phyloP scores from a whole-genome alignment of 1,140 invertebrate species.

The Bombus terrestris region DNA sequence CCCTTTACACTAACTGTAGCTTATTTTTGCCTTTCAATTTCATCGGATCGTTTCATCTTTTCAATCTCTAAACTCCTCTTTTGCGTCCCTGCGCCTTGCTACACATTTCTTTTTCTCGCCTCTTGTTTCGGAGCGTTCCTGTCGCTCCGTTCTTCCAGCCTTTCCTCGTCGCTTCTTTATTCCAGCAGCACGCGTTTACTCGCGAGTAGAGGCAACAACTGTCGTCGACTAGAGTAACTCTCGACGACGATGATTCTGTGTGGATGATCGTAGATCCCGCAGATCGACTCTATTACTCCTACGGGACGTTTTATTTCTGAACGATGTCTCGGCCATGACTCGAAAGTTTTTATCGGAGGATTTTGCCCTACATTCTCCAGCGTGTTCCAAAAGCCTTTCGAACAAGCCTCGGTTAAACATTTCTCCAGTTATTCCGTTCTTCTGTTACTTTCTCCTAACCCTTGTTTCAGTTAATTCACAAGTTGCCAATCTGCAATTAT shows the following conservation, averaged over 20 bases:
- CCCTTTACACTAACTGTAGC: no score
- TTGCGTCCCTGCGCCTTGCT: no score
- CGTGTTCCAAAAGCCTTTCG: not conserved
- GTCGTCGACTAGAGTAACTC: slow-evolving; percentile 20
- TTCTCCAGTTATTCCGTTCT: not conserved
- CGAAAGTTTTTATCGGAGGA: slow-evolving; percentile 60
- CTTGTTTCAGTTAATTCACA: not conserved
- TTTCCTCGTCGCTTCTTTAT: not conserved
- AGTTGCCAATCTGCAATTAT: no score
- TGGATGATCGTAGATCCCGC: slow-evolving; percentile 52
- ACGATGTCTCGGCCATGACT: slow-evolving; percentile 70
- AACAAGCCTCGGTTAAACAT: not conserved
- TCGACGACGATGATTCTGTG: slow-evolving; percentile 32
- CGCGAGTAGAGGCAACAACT: not conserved
- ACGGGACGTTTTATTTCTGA: slow-evolving; percentile 69
- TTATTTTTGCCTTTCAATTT: slow-evolving; percentile 15
- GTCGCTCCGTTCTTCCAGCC: not conserved
- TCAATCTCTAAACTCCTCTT: no score
- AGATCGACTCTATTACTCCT: slow-evolving; percentile 60
- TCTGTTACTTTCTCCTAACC: not conserved
- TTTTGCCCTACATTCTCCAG: slow-evolving; percentile 4
- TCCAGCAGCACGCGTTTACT: not conserved
- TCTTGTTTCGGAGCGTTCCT: not conserved
- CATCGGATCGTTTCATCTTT: not conserved
- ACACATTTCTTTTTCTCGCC: not conserved